Evolutionary conservation across 2,113 vertebrate species (phyloP), one percentile per base, ranked within the genome.

Genomic region (Myiagra hebetior): DNA sequence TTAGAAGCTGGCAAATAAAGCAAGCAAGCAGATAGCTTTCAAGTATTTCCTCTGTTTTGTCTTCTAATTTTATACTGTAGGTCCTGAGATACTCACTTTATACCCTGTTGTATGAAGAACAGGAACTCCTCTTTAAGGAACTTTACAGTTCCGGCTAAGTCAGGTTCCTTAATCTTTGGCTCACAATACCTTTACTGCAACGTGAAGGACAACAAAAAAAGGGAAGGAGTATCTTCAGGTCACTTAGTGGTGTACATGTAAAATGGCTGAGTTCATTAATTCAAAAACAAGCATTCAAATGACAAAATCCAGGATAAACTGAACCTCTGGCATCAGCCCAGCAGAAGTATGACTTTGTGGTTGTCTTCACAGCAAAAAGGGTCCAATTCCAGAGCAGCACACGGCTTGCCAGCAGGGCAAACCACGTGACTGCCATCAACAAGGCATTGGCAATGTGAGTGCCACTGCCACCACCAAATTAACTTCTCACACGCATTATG

Each of bases 371-470:
- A 2, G 46, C 52, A 84, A 67, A 68, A 41, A 52, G 11, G 17
- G 30, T n/a, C 21, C 21, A 77, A 44, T 42, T 53, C 42, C 74
- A 81, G n/a, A 91, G 60, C 56, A 62, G n/a, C n/a, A 60, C 0
- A 4, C 0, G 2, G 19, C 37, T 31, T 6, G 11, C 37, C 65
- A 83, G 42, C 39, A 77, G 39, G 53, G 28, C 17, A 37, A 86
- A 72, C 15, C 31, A 60, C 2, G 0, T 2, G 6, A 68, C 0
- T 69, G 35, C 14, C 49, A 77, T 15, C 59, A 59, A 60, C 59
- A 59, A 60, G 35, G 50, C 44, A 59, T 7, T 27, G 11, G n/a
- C 24, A 57, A 41, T 0, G 2, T 0, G 1, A 70, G 39, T 37
- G 55, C n/a, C 63, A 35, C 0, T 12, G 33, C n/a, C 28, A 56